Base-by-base conservation (phyloP, 1,140 invertebrate genomes). In the Euura lappo region DNA sequence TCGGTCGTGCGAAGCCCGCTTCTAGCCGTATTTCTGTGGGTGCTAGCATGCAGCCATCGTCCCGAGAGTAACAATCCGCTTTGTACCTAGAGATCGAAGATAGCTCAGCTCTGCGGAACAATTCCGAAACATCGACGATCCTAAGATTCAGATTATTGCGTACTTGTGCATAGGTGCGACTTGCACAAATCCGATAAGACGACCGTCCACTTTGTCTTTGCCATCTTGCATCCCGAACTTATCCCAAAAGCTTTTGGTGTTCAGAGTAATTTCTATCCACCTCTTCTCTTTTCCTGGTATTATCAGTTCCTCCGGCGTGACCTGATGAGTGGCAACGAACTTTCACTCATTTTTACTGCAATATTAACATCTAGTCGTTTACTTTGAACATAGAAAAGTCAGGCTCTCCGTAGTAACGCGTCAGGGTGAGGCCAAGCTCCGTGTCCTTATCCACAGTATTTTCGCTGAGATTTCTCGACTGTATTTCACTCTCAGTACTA, bases 81-180 rank as follows among this genome's bases (percentile, higher is more conserved):
- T 45, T 72, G 7, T 76, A 79, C 47, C 78, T 79, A 47, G 69
- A 72, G 60, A 45, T 70, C 6, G 65, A 60, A 66, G 60, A 28
- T 28, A 28, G 28, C 28, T 28, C 28, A 28, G 28, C 28, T 28
- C 28, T 28, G 28, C 28, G 28, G 28, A 28, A 28, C 28, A 28
- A 28, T 28, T 28, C 0, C 28, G 1, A 28, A 0, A 28, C 28
- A 28, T 28, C 28, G 28, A 28, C 28, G 28, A 28, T 28, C 28
- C 28, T 28, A 28, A 28, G 28, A 28, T 28, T 28, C 28, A 28
- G 28, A 28, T 28, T 28, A 71, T 71, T 13, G 45, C 47, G 65
- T 74, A 81, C 80, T 77, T 78, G 44, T 80, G 76, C 13, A 65
- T 65, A 70, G 79, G 78, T 3, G 78, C 75, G 68, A 79, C 73